Evolutionary conservation across 1,140 invertebrate genomes (phyloP).

Genomic region (Euglossa dilemma): DNA sequence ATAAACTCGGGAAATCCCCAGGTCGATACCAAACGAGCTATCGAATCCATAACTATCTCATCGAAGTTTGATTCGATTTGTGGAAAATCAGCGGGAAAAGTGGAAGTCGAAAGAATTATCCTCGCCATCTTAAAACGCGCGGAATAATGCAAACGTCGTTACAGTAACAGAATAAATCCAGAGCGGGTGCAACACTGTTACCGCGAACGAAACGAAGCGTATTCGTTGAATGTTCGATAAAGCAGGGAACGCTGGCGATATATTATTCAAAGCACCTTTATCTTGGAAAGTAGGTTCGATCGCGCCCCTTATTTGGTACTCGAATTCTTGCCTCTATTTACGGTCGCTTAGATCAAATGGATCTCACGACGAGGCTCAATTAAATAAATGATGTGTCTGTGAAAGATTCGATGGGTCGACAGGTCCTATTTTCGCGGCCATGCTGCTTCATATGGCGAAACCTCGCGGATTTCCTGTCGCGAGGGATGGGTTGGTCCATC

Average conservation of each 20-base stretch:
- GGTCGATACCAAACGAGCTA: background rate
- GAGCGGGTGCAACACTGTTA: background rate
- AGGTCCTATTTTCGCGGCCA: background rate
- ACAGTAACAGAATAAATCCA: background rate
- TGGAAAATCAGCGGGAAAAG: background rate
- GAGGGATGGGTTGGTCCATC: conserved; percentile 29
- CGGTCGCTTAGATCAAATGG: background rate
- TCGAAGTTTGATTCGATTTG: background rate
- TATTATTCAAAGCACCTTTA: conserved; percentile 35
- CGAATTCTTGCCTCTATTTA: conserved; percentile 15
- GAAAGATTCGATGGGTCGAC: background rate
- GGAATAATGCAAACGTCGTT: conserved; percentile 7
- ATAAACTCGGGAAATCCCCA: background rate
- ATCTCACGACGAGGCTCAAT: background rate
- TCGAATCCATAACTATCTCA: background rate
- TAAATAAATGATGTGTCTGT: conserved; percentile 4
- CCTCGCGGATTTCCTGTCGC: conserved; percentile 17
- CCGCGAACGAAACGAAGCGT: background rate
- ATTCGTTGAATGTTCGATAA: conserved; percentile 35
- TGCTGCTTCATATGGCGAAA: background rate
- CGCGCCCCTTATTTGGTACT: conserved; percentile 6
- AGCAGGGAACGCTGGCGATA: conserved; percentile 7
- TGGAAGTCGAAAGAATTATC: background rate
- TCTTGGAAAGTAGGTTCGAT: conserved; percentile 26
- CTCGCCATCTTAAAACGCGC: background rate